phyloP scores from a whole-genome alignment of 2,888 invertebrate species.

The Ceraclea dissimilis region DNA sequence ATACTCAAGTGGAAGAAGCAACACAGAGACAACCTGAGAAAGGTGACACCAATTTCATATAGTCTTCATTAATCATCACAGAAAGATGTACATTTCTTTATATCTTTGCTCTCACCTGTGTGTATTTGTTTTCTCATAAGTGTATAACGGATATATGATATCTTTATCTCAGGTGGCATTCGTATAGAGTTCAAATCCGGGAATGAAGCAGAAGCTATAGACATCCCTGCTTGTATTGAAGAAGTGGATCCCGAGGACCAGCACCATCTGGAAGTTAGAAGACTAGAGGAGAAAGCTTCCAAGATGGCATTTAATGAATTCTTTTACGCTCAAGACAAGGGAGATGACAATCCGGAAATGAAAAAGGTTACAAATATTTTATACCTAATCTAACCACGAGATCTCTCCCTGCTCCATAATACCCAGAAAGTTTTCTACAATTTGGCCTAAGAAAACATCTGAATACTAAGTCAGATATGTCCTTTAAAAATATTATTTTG shows the following conservation, averaged over 20 bases:
- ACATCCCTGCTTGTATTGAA: conserved; percentile 37
- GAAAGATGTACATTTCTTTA: neutral
- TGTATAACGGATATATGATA: too few species aligned
- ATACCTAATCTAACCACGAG: neutral
- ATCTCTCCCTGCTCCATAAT: too few species aligned
- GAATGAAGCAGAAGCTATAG: conserved; percentile 79
- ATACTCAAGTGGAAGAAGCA: too few species aligned
- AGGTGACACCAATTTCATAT: conserved; percentile 25
- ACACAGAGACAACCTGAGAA: conserved; percentile 27
- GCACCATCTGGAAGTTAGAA: neutral
- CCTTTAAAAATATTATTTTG: too few species aligned
- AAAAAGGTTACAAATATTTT: conserved; percentile 6
- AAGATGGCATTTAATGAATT: conserved; percentile 12
- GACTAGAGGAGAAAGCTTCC: neutral
- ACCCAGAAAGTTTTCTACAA: too few species aligned
- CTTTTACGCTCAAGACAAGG: conserved; percentile 11
- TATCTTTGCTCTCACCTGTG: neutral
- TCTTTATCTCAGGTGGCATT: conserved; percentile 48
- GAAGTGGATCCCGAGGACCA: conserved; percentile 27
- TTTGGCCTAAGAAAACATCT: too few species aligned
- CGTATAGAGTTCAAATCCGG: conserved; percentile 77
- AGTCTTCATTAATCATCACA: neutral
- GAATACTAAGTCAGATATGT: too few species aligned
- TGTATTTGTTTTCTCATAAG: too few species aligned
- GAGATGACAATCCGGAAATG: conserved; percentile 12